Percentiles rank a stretch among this genome's conserved stretches.
These are phyloP conservation scores for Tribolium freemani DNA, from an alignment of 2,888 invertebrate species.

Conservation along the genomic window DNA sequence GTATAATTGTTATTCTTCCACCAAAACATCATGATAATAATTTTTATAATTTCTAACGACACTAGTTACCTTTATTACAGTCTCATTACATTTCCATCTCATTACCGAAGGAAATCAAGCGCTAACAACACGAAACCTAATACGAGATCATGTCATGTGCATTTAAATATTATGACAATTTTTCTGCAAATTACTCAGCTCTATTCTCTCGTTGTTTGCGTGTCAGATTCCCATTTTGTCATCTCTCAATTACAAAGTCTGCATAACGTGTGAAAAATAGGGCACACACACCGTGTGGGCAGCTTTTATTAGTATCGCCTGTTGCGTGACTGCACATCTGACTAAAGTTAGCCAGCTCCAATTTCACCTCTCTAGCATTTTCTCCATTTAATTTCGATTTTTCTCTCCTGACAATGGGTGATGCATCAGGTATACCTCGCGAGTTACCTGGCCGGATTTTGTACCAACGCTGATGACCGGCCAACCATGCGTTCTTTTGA, in stretches of 20 bases:
- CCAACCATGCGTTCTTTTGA: slow-evolving; percentile 43
- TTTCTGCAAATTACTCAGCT: not conserved
- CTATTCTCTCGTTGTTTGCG: not conserved
- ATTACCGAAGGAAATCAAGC: slow-evolving; percentile 3
- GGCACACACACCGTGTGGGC: slow-evolving; percentile 25
- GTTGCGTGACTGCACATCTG: slow-evolving; percentile 39
- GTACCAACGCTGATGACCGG: slow-evolving; percentile 51
- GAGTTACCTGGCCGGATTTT: slow-evolving; percentile 55
- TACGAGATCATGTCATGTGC: not conserved
- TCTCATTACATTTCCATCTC: not conserved
- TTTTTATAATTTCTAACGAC: not conserved
- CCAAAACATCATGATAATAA: too few relatives aligned
- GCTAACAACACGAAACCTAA: not conserved
- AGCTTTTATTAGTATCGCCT: slow-evolving; percentile 33
- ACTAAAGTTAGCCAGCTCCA: slow-evolving; percentile 33
- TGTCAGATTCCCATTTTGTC: not conserved
- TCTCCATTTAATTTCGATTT: not conserved
- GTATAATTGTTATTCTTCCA: too few relatives aligned
- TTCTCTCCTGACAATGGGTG: not conserved
- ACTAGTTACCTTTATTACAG: not conserved
- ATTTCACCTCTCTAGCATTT: not conserved
- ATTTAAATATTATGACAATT: too few relatives aligned
- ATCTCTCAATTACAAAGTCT: not conserved
- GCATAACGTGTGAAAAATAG: slow-evolving; percentile 21
- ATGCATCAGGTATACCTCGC: slow-evolving; percentile 21